Evolutionary conservation across 2,113 vertebrate species (phyloP).

Genomic region (Petaurus breviceps): DNA sequence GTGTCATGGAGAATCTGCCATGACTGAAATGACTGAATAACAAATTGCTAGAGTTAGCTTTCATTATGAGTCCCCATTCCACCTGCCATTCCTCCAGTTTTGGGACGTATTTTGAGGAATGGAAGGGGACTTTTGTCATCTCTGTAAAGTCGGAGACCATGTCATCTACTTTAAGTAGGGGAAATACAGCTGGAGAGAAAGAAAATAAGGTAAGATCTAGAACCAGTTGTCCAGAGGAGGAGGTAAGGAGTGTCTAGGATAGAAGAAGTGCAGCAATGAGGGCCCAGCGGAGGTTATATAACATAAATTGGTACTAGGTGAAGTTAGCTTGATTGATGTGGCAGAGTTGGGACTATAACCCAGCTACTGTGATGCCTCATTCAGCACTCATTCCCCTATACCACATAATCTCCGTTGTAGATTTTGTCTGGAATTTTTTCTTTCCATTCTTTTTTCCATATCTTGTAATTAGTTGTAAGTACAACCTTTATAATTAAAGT

Average conservation of each 20-base stretch:
- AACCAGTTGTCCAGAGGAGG: neutral
- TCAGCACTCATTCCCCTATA: neutral
- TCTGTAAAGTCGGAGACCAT: neutral
- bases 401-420: neutral
- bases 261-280: neutral
- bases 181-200: neutral
- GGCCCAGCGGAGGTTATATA: neutral
- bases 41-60: neutral
- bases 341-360: neutral
- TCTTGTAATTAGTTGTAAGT: slow-evolving; percentile 57
- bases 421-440: slow-evolving; percentile 42
- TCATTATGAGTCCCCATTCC: neutral
- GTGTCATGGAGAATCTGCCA: neutral
- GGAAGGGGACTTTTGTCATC: neutral
- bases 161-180: neutral
- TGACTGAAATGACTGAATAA: neutral
- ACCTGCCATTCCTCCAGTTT: neutral
- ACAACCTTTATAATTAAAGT: slow-evolving; percentile 49
- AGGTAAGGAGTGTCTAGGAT: neutral
- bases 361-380: neutral
- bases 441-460: slow-evolving; percentile 48
- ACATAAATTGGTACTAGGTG: neutral
- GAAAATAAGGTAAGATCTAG: neutral
- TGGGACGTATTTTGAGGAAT: neutral
- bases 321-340: neutral